Evolutionary conservation across 2,113 vertebrate genomes (phyloP).

Genomic region (Leptosomus discolor): DNA sequence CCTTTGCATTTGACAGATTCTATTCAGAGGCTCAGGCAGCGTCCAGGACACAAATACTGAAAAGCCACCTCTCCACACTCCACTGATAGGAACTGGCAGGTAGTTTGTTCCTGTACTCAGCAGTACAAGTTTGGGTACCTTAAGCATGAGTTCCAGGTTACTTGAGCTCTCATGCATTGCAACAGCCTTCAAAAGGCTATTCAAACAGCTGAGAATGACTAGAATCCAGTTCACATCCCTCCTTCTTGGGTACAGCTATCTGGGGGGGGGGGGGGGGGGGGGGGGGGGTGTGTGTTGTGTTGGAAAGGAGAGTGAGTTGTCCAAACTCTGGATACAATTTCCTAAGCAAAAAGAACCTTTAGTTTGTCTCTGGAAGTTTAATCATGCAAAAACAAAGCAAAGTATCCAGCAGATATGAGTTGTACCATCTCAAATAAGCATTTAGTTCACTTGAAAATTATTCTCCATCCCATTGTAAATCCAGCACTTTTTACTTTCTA

Average conservation of each 20-base stretch:
- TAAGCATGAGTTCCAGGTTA: background rate
- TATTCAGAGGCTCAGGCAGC: background rate
- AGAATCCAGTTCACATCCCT: background rate
- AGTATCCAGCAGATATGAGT: background rate
- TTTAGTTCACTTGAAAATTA: background rate
- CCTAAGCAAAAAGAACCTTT: background rate
- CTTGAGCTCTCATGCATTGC: background rate
- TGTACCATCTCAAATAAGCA: background rate
- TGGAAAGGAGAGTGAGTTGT: background rate
- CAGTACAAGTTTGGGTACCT: background rate
- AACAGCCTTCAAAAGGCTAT: background rate
- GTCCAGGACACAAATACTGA: background rate
- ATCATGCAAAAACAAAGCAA: background rate
- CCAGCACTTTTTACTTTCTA: background rate
- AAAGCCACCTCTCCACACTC: background rate
- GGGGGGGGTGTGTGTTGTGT: too few species aligned
- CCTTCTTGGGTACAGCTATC: background rate
- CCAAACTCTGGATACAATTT: background rate
- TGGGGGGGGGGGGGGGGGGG: too few species aligned
- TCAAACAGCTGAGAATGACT: background rate
- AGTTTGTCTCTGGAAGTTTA: background rate
- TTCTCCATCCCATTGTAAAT: background rate
- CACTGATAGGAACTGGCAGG: background rate
- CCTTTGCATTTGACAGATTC: background rate
- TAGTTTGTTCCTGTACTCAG: background rate